Percentiles rank a stretch among this genome's conserved stretches.
Evolutionary conservation across 92 coral and sea anemone genomes (phyloP).

Genomic region (Nematostella vectensis): DNA sequence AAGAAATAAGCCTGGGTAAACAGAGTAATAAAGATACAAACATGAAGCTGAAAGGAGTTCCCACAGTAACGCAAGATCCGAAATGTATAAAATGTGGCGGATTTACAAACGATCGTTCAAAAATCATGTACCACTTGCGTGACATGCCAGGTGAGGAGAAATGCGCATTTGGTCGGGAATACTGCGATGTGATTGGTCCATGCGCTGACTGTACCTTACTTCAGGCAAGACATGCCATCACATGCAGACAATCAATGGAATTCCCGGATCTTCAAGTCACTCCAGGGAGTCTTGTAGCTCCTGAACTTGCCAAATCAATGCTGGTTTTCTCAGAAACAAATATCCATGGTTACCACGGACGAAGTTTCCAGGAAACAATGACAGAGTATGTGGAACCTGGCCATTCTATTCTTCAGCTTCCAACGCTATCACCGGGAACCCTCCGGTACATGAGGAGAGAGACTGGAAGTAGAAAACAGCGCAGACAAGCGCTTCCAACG

Average conservation of each 20-base stretch:
- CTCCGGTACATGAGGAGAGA: conserved; percentile 65
- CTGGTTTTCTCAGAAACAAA: conserved; percentile 8
- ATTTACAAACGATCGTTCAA: conserved; percentile 29
- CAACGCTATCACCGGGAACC: conserved; percentile 50
- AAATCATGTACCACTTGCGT: conserved; percentile 14
- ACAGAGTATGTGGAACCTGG: conserved; percentile 1
- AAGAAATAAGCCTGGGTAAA: conserved; percentile 10
- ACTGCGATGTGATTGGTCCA: conserved; percentile 80
- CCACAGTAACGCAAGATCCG: conserved; percentile 13
- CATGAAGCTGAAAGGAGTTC: no score
- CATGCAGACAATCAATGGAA: conserved; percentile 48
- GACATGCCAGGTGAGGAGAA: conserved; percentile 6
- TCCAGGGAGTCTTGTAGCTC: conserved; percentile 68
- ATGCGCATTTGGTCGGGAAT: conserved; percentile 53
- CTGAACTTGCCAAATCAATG: conserved; percentile 51
- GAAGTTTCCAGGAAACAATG: background rate
- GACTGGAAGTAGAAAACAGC: conserved; percentile 68
- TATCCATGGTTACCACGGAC: background rate
- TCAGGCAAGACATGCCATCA: conserved; percentile 48
- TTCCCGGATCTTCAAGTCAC: conserved; percentile 80
- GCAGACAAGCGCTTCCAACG: conserved; percentile 25
- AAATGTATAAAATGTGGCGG: conserved; percentile 69
- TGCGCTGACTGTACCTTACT: conserved; percentile 65
- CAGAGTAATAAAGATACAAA: no score
- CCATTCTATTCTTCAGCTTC: conserved; percentile 35